Conservation (phyloP, 2,797 vertebrate species). For the Gastrophryne carolinensis region DNA sequence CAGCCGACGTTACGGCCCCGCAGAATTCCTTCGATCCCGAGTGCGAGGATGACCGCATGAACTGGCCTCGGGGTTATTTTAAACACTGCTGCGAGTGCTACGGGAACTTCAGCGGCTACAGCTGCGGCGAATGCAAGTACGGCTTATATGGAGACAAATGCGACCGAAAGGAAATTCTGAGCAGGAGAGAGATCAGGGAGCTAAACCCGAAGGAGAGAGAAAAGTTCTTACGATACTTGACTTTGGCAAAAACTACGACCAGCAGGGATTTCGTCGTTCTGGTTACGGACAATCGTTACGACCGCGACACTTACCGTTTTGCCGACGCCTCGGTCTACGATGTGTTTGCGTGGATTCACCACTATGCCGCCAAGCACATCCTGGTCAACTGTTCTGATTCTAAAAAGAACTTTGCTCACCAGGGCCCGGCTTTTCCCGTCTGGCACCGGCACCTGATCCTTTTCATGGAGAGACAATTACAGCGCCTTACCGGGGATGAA, state of each 20-base stretch:
- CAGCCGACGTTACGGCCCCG: no score
- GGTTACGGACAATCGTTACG: neutral
- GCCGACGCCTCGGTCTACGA: neutral
- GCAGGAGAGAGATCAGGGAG: neutral
- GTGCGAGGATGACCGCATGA: neutral
- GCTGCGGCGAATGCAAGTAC: neutral
- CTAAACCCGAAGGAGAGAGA: neutral
- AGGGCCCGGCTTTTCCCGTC: neutral
- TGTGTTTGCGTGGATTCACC: neutral
- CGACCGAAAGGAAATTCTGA: neutral
- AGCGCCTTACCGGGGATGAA: neutral
- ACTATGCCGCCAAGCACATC: neutral
- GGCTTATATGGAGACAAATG: neutral
- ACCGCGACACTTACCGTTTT: neutral
- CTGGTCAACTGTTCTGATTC: neutral
- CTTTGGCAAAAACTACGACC: neutral
- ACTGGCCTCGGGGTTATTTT: neutral
- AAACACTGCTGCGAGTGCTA: neutral
- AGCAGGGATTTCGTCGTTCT: neutral
- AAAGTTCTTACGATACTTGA: neutral
- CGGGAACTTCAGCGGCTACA: no score
- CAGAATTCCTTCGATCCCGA: neutral
- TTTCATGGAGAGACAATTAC: neutral
- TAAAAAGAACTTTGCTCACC: neutral
- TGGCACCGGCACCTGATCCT: neutral